Base-by-base conservation (phyloP, 2,888 invertebrate genomes). In the Chesias legatella region DNA sequence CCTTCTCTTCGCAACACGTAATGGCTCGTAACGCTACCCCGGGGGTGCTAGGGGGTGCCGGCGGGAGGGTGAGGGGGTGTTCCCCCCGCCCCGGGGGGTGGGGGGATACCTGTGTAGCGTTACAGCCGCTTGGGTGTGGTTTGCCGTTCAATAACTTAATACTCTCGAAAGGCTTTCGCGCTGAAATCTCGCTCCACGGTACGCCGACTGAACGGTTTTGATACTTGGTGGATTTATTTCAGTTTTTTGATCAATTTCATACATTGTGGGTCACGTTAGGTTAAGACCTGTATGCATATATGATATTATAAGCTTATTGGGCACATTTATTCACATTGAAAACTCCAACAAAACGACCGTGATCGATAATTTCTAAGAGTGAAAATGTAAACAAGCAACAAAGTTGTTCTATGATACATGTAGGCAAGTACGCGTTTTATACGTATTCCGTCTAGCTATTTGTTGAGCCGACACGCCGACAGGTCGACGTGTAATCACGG, bases 131-230 rank as follows among this genome's bases (percentile, higher is more conserved):
- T 73, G 88, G 88, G 88, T 88, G 88, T 88, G 88, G 86, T 88
- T 88, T 88, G 88, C 88, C 86, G 88, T 88, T 88, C 88, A 81
- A 88, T 88, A 88, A 88, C 86, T 85, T 88, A 85, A 88, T 88
- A 88, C 88, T 80, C 82, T 82, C 77, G 81, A 79, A 83, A 88
- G 85, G 86, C 83, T 88, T 85, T 84, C 85, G 82, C 75, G 81
- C 78, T 88, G 79, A 88, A 86, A 88, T 88, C 88, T 85, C 82
- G 75, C 83, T 74, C 63, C 53, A 53, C 43, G 69, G 10, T 53
- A 58, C 58, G 57, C 58, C 51, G 73, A 48, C 53, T 32, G 39
- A 58, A 10, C 23, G 22, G 46, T 58, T 57, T 77, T 78, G 83
- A 67, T 73, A 60, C 60, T 79, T 66, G 43, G 5, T 3, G 8